Base-by-base conservation (phyloP, 2,888 invertebrate genomes). In the Dichetophora obliterata region DNA sequence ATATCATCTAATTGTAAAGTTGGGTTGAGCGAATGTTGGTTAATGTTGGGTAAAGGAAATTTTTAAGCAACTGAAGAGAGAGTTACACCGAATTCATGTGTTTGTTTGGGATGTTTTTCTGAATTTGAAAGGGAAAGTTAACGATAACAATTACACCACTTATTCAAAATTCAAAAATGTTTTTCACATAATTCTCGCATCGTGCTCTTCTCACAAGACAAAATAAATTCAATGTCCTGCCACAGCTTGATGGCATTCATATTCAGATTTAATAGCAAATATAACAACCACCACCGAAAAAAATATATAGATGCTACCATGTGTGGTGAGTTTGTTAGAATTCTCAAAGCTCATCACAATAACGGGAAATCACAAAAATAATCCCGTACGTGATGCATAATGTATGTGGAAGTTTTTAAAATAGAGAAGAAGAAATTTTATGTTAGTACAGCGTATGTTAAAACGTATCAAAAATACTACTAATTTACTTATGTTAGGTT, bases 161-260 rank as follows among this genome's bases (percentile, higher is more conserved):
- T 69, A 34, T 34, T 70, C 70, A 70, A 76, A 80, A 77, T 76
- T 77, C 79, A 79, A 80, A 80, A 80, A 80, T 31, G 0, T 43
- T 78, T 75, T 75, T 63, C 75, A 75, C 43, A 65, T 71, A 5
- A 71, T 54, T 57, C 43, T 57, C 14, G 24, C 27, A 63, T 24
- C 8, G 22, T 8, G 8, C 19, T 22, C 1, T n/a, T 54, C 11
- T 48, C 14, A 11, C 43, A 43, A 22, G 19, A 24, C 22, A 19
- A 65, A 65, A 34, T 34, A 3, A 11, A 66, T 1, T 8, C 69
- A 27, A 22, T 8, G 31, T 27, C 31, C 27, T 48, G 69, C n/a
- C 27, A 22, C 16, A 50, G 69, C 48, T 19, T 27, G 68, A 37
- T 16, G 27, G 8, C 6, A 63, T 14, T 31, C 34, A 50, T 14